Conservation (phyloP, 35 echinoderm and acorn worm genomes). For the Hemicentrotus pulcherrimus region DNA sequence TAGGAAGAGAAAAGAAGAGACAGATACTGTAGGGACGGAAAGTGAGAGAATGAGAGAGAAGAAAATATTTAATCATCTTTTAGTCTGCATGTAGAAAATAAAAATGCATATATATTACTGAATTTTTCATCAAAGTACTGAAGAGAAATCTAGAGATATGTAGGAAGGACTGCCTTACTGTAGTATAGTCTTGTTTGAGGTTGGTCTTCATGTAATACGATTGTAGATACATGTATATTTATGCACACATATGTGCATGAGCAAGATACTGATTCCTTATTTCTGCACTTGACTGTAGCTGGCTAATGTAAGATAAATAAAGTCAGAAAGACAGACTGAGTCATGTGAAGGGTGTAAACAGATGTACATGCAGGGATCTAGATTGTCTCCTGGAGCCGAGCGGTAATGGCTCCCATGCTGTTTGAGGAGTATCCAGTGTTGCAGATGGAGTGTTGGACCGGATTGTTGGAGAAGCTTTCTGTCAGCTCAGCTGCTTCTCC, state of each 20-base stretch:
- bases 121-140: too few species aligned
- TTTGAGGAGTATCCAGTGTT: constrained; percentile 17
- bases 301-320: neutral
- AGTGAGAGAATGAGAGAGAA: neutral
- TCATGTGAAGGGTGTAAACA: neutral
- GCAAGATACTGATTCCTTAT: neutral
- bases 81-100: too few species aligned
- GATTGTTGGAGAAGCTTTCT: neutral
- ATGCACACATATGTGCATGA: neutral
- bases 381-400: neutral
- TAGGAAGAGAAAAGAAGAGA: neutral
- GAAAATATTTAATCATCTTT: neutral
- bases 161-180: too few species aligned
- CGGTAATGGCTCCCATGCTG: neutral
- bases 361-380: neutral
- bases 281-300: neutral
- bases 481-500: neutral
- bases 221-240: neutral
- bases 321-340: neutral
- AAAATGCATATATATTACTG: too few species aligned
- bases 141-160: too few species aligned
- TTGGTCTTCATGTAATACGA: too few species aligned
- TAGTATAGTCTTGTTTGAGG: too few species aligned
- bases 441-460: neutral
- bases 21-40: neutral